Evolutionary conservation across 2,113 vertebrate species (phyloP).

Genomic region (Mormoops blainvillei): DNA sequence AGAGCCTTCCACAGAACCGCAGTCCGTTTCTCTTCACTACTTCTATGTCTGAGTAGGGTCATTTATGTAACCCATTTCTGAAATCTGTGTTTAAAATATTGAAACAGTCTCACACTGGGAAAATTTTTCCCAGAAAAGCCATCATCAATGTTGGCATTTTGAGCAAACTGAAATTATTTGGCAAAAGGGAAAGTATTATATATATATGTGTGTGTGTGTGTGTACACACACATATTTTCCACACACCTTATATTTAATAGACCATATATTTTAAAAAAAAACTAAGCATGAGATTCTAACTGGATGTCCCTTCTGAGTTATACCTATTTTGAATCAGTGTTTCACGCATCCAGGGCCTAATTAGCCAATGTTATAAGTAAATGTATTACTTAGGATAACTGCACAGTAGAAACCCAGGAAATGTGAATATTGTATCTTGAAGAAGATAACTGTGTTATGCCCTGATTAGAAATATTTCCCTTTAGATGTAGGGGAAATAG

Average conservation of each 20-base stretch:
- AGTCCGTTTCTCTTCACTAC: neutral
- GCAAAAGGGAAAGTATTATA: neutral
- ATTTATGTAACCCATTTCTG: neutral
- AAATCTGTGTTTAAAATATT: neutral
- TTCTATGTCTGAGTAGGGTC: neutral
- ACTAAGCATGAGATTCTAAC: neutral
- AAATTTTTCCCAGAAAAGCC: neutral
- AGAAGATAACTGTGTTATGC: neutral
- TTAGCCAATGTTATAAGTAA: neutral
- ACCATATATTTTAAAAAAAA: neutral
- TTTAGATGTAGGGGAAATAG: neutral
- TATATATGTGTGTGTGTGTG: too few relatives aligned
- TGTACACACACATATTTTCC: too few relatives aligned
- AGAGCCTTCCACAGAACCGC: accelerated
- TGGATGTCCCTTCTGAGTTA: neutral
- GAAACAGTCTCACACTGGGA: neutral
- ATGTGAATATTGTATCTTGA: neutral
- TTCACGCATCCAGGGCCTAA: neutral
- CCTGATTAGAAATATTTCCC: neutral
- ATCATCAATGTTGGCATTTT: neutral
- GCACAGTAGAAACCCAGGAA: neutral
- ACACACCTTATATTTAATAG: neutral
- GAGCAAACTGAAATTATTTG: neutral
- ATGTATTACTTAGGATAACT: neutral
- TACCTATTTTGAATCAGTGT: neutral